Evolutionary conservation across 2,888 invertebrate genomes (phyloP), one percentile per base, ranked within the genome.

Genomic region (Meiosimyza decipiens): DNA sequence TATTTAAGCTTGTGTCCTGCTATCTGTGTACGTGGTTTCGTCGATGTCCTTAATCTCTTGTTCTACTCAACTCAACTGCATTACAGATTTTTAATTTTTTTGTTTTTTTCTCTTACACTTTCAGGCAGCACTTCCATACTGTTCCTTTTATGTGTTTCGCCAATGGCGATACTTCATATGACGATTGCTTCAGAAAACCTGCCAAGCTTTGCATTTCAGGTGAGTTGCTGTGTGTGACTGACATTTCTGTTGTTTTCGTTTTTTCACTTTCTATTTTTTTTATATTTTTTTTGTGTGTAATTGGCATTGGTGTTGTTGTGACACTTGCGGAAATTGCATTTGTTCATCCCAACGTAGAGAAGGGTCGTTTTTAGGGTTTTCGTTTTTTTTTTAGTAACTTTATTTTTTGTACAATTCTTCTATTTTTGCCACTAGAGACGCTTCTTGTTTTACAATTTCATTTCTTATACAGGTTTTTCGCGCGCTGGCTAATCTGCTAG

Each of bases 111-210:
- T 12, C 22, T 72, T 67, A 52, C 55, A 55, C 70, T 74, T 72
- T 12, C 62, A 84, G 84, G 87, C 49, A 91, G 91, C 73, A 92
- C 92, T 6, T 91, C 91, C 76, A 89, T 92, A 67, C 83, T 92
- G 59, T 92, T 92, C 83, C 87, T 92, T 65, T 88, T 92, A 18
- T 92, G 92, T 83, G 91, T 92, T 50, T 92, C 91, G 16, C 92
- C 92, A 1, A 92, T 92, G 92, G 91, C 92, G 70, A 91, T 92
- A 76, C 87, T 92, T 15, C 92, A 92, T 80, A 90, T 92, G 77
- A 92, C 92, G 13, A 87, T 92, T 76, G 91, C 91, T 50, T 90
- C 91, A 77, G 88, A 89, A 74, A 91, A 91, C 80, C 85, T 91
- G 77, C 89, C 89, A 55, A 88, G 89, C 77, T 91, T 90, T 82